Percentiles rank a stretch among this genome's conserved stretches.
Evolutionary conservation across 2,888 invertebrate genomes (phyloP).

Genomic region (Drosophila mimetica): DNA sequence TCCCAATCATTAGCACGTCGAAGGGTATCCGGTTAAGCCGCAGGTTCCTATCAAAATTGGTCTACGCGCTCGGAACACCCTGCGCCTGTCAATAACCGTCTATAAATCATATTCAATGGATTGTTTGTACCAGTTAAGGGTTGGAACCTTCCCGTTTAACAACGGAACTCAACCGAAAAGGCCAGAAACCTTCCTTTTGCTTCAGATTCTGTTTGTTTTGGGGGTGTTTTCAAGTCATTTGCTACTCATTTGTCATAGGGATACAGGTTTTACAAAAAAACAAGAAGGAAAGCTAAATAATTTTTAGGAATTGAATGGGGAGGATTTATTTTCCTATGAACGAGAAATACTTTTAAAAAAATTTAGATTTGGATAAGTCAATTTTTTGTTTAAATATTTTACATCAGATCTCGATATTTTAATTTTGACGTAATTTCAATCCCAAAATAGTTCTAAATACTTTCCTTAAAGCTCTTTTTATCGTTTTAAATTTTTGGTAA

Average conservation of each 20-base stretch:
- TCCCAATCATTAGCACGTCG: slow-evolving; percentile 53
- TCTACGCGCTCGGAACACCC: slow-evolving; percentile 20
- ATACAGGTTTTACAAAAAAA: not conserved
- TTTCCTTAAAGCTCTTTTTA: no score
- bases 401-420: no score
- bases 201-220: slow-evolving; percentile 1
- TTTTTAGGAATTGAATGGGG: no score
- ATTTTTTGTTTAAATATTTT: no score
- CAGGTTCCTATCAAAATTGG: slow-evolving; percentile 33
- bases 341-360: no score
- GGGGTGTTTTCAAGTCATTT: slow-evolving; percentile 5
- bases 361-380: no score
- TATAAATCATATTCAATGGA: slow-evolving; percentile 55
- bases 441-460: no score
- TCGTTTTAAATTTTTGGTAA: no score
- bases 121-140: slow-evolving; percentile 19
- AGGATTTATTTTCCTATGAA: no score
- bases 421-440: no score
- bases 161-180: slow-evolving; percentile 7
- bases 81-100: slow-evolving; percentile 30
- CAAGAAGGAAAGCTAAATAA: not conserved
- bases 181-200: not conserved
- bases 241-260: not conserved
- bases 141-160: slow-evolving; percentile 12
- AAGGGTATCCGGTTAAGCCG: slow-evolving; percentile 54